phyloP scores from a whole-genome alignment of 2,113 vertebrate genomes.

The Peromyscus polionotus region DNA sequence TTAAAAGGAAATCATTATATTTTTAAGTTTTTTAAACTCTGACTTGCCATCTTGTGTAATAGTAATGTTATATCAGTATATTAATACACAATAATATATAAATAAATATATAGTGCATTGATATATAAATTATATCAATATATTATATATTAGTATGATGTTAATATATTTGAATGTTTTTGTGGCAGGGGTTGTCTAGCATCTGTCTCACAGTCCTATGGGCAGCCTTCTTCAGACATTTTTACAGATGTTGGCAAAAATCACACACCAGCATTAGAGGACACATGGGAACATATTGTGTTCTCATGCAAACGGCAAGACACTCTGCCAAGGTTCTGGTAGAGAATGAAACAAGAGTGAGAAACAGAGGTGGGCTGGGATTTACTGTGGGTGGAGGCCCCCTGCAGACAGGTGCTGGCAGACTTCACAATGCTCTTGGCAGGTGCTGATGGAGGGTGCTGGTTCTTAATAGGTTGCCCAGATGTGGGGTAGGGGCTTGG shows the following conservation, averaged over 20 bases:
- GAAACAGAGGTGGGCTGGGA: fast-evolving
- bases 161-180: neutral
- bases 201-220: neutral
- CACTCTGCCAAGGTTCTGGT: neutral
- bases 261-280: neutral
- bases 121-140: neutral
- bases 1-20: neutral
- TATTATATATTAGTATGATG: neutral
- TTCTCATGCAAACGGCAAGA: neutral
- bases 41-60: neutral
- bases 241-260: neutral
- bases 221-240: neutral
- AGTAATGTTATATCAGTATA: neutral
- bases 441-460: fast-evolving
- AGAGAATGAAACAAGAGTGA: neutral
- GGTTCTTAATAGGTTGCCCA: neutral
- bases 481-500: neutral
- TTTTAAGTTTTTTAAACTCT: neutral
- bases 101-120: no score
- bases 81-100: neutral
- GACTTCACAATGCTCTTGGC: fast-evolving
- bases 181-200: fast-evolving
- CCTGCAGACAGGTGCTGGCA: neutral
- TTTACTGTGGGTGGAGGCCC: fast-evolving
- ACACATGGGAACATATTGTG: neutral